Evolutionary conservation across 2,797 vertebrate genomes (phyloP), one percentile per base, ranked within the genome.

Genomic region (Galago senegalensis): DNA sequence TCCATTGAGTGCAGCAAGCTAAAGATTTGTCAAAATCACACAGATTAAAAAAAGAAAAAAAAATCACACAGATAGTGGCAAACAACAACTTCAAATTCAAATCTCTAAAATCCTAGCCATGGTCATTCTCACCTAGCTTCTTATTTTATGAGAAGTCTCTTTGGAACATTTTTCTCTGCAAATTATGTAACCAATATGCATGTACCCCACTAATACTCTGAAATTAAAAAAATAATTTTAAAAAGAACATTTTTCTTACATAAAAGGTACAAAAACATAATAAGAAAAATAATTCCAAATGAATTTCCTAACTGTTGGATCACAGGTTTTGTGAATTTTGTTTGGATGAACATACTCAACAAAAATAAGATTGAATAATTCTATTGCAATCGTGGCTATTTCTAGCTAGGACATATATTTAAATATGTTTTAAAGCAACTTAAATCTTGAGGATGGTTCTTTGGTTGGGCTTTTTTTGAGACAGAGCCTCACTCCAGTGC

Each of bases 261-360:
- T 60, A 56, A 58, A 91, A 76, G 82, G 43, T 9, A 70, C 58
- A n/a, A 69, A 82, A 12, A n/a, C 7, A 67, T 49, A 70, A 70
- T 20, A 12, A 69, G 14, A 12, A 65, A 77, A 72, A 93, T 46
- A 73, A 94, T 10, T 85, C n/a, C 46, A 88, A 46, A 81, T 76
- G 37, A 76, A 88, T 76, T 23, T 23, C 14, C 75, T n/a, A n/a
- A 5, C 56, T 93, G 73, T 34, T 61, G 21, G 53, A 21, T 73
- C n/a, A 92, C 20, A 83, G 10, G 12, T 92, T 83, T 89, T 87
- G 72, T 61, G 40, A 93, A 69, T 90, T 89, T 73, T 70, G 14
- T 27, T 73, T 43, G 31, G 49, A 91, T 93, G 7, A 91, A 94
- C 77, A 82, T 65, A 67, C 9, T 63, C 43, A 73, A 76, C 20